phyloP scores from a whole-genome alignment of 2,113 vertebrate genomes.

The Dunckerocampus dactyliophorus region DNA sequence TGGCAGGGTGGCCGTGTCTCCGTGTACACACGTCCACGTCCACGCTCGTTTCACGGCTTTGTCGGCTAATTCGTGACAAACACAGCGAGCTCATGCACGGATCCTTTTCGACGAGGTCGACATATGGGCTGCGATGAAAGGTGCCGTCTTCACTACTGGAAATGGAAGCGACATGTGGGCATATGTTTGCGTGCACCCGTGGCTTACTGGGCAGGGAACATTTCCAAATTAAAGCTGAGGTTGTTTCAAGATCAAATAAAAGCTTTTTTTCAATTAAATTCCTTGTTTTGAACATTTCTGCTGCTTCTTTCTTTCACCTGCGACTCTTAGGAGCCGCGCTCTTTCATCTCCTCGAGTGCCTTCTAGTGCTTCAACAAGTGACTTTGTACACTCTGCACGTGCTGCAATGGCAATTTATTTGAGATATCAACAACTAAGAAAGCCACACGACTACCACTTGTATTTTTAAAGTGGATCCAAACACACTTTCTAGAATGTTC shows the following conservation, averaged over 20 bases:
- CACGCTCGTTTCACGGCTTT: conserved; percentile 47
- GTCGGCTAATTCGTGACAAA: conserved; percentile 58
- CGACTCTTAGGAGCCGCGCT: conserved; percentile 34
- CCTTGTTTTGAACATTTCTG: conserved; percentile 11
- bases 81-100: conserved; percentile 44
- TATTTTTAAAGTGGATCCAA: too few relatives aligned
- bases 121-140: conserved; percentile 23
- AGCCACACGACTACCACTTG: not conserved
- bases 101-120: conserved; percentile 47
- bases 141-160: conserved; percentile 32
- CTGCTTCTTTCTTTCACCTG: conserved; percentile 18
- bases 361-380: conserved; percentile 10
- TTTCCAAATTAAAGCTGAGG: conserved; percentile 48
- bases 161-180: conserved; percentile 29
- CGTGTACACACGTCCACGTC: conserved; percentile 9
- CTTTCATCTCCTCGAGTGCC: conserved; percentile 31
- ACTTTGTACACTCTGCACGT: too few relatives aligned
- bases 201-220: conserved; percentile 41
- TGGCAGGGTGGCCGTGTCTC: conserved; percentile 41
- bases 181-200: conserved; percentile 42
- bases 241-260: conserved; percentile 57
- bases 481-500: too few relatives aligned
- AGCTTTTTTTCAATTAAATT: conserved; percentile 22
- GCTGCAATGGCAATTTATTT: too few relatives aligned
- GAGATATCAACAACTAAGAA: conserved; percentile 13